phyloP scores from a whole-genome alignment of 2,113 vertebrate genomes.

The Corvus moneduloides region DNA sequence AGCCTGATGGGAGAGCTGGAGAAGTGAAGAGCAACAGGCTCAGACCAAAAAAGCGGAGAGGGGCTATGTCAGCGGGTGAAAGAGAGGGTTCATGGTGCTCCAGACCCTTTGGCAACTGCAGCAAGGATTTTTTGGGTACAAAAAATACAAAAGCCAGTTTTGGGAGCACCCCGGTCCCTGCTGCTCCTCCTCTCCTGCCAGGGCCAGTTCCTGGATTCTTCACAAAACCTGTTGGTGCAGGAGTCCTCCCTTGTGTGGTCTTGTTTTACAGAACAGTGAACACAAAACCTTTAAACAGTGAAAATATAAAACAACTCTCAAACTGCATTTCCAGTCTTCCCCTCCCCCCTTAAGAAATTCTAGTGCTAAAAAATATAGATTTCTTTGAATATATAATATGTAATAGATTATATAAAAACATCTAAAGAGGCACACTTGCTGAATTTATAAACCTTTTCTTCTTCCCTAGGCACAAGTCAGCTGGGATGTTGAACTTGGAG shows the following conservation, averaged over 20 bases:
- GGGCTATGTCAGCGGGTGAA: not conserved
- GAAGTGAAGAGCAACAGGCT: not conserved
- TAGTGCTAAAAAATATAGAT: constrained; percentile 63
- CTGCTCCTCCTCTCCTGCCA: not conserved
- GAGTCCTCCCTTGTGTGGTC: not conserved
- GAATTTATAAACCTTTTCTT: constrained; percentile 18
- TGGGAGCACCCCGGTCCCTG: not conserved
- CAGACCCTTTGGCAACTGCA: not conserved
- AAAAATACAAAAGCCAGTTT: not conserved
- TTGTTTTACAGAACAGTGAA: not conserved
- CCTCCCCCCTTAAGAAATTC: not conserved
- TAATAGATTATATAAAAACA: constrained; percentile 54
- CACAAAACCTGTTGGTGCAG: not conserved
- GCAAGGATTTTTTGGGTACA: constrained; percentile 1
- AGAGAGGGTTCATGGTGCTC: not conserved
- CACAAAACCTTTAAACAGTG: not conserved
- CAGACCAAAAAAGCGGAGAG: not conserved
- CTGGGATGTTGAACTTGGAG: constrained; percentile 47
- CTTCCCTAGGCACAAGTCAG: constrained; percentile 11
- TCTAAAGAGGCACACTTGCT: constrained; percentile 37
- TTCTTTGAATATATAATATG: constrained; percentile 62
- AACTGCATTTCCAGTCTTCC: not conserved
- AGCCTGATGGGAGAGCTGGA: not conserved
- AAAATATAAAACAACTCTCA: constrained; percentile 14
- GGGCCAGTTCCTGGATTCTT: not conserved